A percentile compares a stretch with the other conserved stretches of the same genome.
phyloP scores from a whole-genome alignment of 2,113 vertebrate genomes.

The Leiothrix lutea region DNA sequence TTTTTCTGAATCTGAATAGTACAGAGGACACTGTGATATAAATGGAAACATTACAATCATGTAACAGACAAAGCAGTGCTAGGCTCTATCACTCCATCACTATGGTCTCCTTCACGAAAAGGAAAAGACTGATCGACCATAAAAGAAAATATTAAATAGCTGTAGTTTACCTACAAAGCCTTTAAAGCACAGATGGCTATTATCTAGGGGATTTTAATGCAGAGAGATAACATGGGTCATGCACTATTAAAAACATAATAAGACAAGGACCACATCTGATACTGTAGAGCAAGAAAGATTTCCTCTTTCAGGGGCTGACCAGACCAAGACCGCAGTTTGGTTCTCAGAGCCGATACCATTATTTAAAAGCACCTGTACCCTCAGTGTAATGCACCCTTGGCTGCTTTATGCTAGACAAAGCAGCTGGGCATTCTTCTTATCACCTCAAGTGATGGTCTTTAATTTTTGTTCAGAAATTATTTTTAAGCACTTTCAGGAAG shows the following conservation, averaged over 20 bases:
- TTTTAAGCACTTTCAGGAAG: background rate
- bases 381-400: background rate
- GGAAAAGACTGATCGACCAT: background rate
- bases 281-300: background rate
- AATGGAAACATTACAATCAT: conserved; percentile 58
- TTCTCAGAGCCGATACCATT: background rate
- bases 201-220: background rate
- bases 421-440: background rate
- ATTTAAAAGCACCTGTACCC: background rate
- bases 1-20: conserved; percentile 50
- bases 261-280: background rate
- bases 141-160: conserved; percentile 56
- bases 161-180: conserved; percentile 29
- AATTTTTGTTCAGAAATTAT: background rate
- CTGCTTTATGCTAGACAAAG: conserved; percentile 1
- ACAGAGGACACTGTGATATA: conserved; percentile 41
- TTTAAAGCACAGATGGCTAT: background rate
- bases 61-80: conserved; percentile 57
- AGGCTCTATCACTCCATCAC: background rate
- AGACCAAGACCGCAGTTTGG: background rate
- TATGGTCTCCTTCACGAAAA: conserved; percentile 33
- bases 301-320: background rate
- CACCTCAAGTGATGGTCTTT: background rate
- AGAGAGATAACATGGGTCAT: background rate
- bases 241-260: background rate